These are phyloP conservation scores for Alligator sinensis DNA, from an alignment of 2,113 vertebrate genomes.

Conservation along the genomic window DNA sequence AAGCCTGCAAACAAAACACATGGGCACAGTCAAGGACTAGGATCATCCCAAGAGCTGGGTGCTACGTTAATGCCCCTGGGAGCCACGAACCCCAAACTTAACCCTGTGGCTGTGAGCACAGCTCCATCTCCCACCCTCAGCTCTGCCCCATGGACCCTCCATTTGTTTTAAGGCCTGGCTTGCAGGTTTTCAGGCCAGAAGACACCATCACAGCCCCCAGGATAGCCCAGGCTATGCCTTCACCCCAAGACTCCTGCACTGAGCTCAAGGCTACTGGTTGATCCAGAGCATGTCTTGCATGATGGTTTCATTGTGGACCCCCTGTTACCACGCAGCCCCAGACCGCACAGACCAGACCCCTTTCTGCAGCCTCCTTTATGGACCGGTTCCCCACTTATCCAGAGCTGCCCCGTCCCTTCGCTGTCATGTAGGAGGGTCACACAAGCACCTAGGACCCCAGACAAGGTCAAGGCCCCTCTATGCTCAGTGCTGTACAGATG, in stretches of 20 bases:
- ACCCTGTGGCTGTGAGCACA: fast-evolving
- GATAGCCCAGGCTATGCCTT: not conserved
- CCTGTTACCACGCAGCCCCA: not conserved
- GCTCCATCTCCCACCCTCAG: not conserved
- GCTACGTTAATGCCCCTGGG: fast-evolving
- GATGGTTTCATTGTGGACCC: not conserved
- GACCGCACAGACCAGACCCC: not conserved
- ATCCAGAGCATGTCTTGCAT: not conserved
- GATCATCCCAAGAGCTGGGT: fast-evolving
- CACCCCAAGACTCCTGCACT: not conserved
- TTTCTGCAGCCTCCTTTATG: not conserved
- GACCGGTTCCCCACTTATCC: not conserved
- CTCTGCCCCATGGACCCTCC: not conserved
- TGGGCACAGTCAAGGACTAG: not conserved
- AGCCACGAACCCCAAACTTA: not conserved
- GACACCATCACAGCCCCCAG: not conserved
- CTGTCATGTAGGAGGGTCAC: not conserved
- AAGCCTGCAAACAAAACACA: constrained; percentile 30
- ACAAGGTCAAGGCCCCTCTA: not conserved
- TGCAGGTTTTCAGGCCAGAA: not conserved
- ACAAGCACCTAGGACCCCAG: not conserved
- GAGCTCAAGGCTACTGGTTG: not conserved
- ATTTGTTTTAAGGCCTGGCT: not conserved
- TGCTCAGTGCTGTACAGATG: not conserved
- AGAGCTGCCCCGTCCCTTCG: not conserved